Conservation (phyloP, 2,113 vertebrate species). For the Carassius auratus region DNA sequence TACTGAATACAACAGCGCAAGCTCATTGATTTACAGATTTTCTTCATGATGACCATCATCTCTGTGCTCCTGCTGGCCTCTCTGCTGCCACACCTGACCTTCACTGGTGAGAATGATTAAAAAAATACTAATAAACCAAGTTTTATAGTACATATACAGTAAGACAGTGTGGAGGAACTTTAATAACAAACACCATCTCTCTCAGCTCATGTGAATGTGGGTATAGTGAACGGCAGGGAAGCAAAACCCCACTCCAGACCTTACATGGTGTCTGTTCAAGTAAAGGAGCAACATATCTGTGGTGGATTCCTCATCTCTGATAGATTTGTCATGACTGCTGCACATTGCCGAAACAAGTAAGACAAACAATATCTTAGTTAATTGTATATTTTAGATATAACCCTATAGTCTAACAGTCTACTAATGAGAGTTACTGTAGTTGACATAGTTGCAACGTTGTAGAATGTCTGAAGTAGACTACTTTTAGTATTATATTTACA, state of each 20-base stretch:
- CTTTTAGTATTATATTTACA: too few species aligned
- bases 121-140: too few species aligned
- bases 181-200: not conserved
- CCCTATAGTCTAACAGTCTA: too few species aligned
- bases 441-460: too few species aligned
- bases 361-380: not conserved
- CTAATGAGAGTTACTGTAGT: too few species aligned
- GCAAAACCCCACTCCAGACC: conserved; percentile 47
- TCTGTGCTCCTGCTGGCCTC: conserved; percentile 15
- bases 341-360: conserved; percentile 42
- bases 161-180: too few species aligned
- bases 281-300: not conserved
- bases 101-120: too few species aligned
- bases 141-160: too few species aligned
- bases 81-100: too few species aligned
- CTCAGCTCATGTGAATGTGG: conserved; percentile 39
- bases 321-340: conserved; percentile 51
- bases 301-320: conserved; percentile 51
- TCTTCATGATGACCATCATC: not conserved
- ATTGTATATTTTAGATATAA: too few species aligned
- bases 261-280: conserved; percentile 50
- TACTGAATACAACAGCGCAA: not conserved
- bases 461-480: too few species aligned
- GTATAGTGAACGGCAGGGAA: conserved; percentile 29
- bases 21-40: not conserved